Conservation (phyloP, 30 jellyfish, hydroid and myxozoan species). For the Nemopilema nomurai region DNA sequence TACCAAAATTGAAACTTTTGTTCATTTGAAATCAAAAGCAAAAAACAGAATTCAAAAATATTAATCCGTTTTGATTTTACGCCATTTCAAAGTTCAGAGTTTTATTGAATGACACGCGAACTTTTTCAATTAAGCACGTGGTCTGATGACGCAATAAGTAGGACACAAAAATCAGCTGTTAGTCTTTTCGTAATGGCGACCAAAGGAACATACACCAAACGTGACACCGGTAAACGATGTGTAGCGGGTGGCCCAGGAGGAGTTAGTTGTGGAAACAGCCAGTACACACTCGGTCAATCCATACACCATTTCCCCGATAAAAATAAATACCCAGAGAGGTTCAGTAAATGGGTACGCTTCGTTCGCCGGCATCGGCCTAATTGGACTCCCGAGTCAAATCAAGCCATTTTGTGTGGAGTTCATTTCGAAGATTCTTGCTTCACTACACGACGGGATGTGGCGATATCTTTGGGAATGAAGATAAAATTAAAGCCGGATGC, state of each 20-base stretch:
- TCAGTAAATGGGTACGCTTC: conserved; percentile 6
- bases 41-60: background rate
- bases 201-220: background rate
- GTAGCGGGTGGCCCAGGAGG: conserved; percentile 35
- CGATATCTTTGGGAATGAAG: conserved; percentile 37
- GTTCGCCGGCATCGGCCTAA: conserved; percentile 17
- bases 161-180: conserved; percentile 3
- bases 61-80: background rate
- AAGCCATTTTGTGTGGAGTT: conserved; percentile 7
- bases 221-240: conserved; percentile 13
- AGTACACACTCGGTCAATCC: conserved; percentile 17
- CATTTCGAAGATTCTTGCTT: conserved; percentile 38
- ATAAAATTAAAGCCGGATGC: conserved; percentile 33
- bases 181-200: conserved; percentile 21
- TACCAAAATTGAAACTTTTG: background rate
- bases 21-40: background rate
- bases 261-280: conserved; percentile 17
- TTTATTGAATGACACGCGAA: background rate
- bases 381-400: conserved; percentile 6
- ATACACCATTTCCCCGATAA: conserved; percentile 6
- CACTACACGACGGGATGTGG: conserved; percentile 9
- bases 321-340: background rate
- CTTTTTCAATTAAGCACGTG: background rate
- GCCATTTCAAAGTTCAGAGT: background rate
- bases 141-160: conserved; percentile 15